Conservation (phyloP, 92 coral and sea anemone species). For the Epizoanthus scotinus region DNA sequence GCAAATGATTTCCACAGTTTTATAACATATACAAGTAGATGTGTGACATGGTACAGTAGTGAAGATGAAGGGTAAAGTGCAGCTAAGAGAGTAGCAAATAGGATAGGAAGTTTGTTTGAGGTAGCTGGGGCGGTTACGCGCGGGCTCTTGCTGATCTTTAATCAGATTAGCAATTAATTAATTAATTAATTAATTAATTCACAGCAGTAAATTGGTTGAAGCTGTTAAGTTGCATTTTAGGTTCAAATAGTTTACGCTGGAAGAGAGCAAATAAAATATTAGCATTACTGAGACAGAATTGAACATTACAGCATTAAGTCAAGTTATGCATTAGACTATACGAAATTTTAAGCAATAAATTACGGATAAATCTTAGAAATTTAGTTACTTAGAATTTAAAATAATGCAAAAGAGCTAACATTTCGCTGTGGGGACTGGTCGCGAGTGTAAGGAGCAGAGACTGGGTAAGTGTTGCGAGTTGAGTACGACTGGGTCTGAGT, state of each 20-base stretch:
- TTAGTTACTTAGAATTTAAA: background rate
- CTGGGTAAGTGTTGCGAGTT: slow-evolving; percentile 44
- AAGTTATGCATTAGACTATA: slow-evolving; percentile 23
- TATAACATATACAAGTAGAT: too few species aligned
- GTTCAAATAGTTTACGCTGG: background rate
- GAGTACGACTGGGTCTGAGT: slow-evolving; percentile 45
- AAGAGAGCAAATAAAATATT: background rate
- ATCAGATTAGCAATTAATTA: too few species aligned
- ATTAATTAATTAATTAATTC: too few species aligned
- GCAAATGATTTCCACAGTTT: too few species aligned
- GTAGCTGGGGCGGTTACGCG: too few species aligned
- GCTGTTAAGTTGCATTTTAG: too few species aligned
- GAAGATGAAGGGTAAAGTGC: too few species aligned
- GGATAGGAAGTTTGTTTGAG: too few species aligned
- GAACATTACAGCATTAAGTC: background rate
- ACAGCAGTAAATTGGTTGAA: too few species aligned
- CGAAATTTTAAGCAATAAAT: background rate
- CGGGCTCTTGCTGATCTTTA: too few species aligned
- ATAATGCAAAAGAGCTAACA: slow-evolving; percentile 36
- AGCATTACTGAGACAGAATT: background rate
- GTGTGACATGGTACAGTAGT: too few species aligned
- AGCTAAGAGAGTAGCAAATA: too few species aligned
- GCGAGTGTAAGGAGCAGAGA: slow-evolving; percentile 44
- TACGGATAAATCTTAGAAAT: background rate
- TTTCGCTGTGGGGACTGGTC: slow-evolving; percentile 44